Conservation (phyloP, 2,888 invertebrate genomes). For the Phalera bucephala region DNA sequence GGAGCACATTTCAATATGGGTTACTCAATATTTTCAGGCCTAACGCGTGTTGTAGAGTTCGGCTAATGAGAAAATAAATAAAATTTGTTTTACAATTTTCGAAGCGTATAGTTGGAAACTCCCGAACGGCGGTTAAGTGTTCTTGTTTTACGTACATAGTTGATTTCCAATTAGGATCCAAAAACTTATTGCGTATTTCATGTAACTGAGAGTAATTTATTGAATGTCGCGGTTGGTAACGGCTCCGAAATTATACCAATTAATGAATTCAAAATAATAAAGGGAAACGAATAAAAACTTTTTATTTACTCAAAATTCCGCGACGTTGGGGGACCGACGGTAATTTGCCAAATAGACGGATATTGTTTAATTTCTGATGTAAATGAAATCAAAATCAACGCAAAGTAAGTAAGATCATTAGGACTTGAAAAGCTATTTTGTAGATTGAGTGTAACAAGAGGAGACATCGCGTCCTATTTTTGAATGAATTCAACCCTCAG, state of each 20-base stretch:
- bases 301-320: conserved; percentile 32
- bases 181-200: conserved; percentile 63
- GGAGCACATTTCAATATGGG: too few species aligned
- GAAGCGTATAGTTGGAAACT: conserved; percentile 32
- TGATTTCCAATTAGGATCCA: conserved; percentile 63
- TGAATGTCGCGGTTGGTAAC: conserved; percentile 50
- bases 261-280: conserved; percentile 50
- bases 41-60: conserved; percentile 21
- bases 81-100: conserved; percentile 35
- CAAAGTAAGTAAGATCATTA: conserved; percentile 5
- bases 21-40: conserved; percentile 13
- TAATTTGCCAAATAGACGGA: conserved; percentile 11
- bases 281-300: conserved; percentile 44
- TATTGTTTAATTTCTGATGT: conserved; percentile 29
- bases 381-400: conserved; percentile 21
- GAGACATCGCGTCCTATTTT: too few species aligned
- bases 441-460: too few species aligned
- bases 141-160: conserved; percentile 53
- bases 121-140: conserved; percentile 35
- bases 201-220: conserved; percentile 52
- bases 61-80: conserved; percentile 32
- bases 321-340: conserved; percentile 14
- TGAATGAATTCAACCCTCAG: too few species aligned
- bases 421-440: not conserved
- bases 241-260: conserved; percentile 48